Evolutionary conservation across 2,888 invertebrate species (phyloP).

Genomic region (Cecidostiba fungosa): DNA sequence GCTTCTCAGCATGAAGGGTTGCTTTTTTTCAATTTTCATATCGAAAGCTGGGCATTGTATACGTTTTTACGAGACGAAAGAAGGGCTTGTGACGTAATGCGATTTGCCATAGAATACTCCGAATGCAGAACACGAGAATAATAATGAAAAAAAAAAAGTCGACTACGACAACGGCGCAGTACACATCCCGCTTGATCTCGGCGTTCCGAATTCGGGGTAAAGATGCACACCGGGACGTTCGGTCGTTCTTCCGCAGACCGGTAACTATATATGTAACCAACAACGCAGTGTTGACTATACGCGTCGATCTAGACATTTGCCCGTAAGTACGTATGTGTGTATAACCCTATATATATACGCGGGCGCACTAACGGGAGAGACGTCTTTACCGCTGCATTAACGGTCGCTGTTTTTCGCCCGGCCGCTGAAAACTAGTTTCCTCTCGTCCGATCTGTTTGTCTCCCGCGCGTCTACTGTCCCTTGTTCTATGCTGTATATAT

Average conservation of each 20-base stretch:
- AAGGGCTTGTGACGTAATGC: no score
- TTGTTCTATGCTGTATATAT: slow-evolving; percentile 45
- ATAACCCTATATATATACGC: neutral
- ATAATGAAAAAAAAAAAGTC: no score
- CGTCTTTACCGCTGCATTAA: slow-evolving; percentile 81
- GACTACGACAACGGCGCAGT: no score
- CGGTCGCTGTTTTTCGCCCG: slow-evolving; percentile 80
- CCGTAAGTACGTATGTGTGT: neutral
- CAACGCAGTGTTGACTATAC: neutral
- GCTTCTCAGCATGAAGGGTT: no score
- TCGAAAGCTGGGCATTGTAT: no score
- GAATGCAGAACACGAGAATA: no score
- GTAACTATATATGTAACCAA: slow-evolving; percentile 35
- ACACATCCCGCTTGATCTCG: no score
- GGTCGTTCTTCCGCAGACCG: slow-evolving; percentile 16
- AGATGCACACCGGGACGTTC: neutral
- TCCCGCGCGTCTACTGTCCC: slow-evolving; percentile 77
- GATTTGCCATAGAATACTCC: no score
- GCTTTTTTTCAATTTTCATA: no score
- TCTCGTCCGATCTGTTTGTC: slow-evolving; percentile 74
- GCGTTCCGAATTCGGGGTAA: slow-evolving; percentile 33
- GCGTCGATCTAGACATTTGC: neutral
- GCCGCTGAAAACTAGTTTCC: slow-evolving; percentile 79
- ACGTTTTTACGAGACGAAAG: no score
- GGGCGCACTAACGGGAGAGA: slow-evolving; percentile 77